Base-by-base conservation (phyloP, 2,113 vertebrate species). In the zebrafish (Danio rerio) region DNA sequence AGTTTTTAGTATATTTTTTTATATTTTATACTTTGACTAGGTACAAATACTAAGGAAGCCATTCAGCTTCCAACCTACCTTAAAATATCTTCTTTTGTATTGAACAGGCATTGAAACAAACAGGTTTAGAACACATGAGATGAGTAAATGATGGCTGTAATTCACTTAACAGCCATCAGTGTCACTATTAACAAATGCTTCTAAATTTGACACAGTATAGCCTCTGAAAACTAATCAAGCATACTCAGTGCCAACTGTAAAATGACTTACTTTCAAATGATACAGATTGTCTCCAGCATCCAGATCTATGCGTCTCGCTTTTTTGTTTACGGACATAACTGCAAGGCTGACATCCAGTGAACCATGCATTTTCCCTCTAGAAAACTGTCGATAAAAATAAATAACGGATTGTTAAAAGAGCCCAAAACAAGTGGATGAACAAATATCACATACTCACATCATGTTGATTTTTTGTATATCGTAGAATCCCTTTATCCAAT, bases 271-370 rank as follows among this genome's bases (percentile, higher is more conserved):
- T 96, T 96, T 97, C 68, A 99, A 92, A 90, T 99, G 97, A 90
- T 96, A 98, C 55, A 98, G 95, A 88, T 94, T 97, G 88, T 99
- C 95, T 87, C 97, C 97, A 0, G 96, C 95, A 83, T 99, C 97
- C 84, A 98, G 92, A 85, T 98, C 97, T 0, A 98, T 95, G 62
- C 96, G 93, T 84, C 96, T 95, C 0, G 96, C 94, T 87, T 96
- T 98, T 91, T 94, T 97, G 89, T 99, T 99, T 90, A 98, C 87
- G 13, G 97, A 98, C 96, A 98, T 96, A 83, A 98, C 97, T 0
- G 97, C 95, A 5, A 95, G 88, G 56, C 97, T 95, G 90, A 98
- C 89, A 0, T 98, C 95, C 9, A 98, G 91, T 71, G 96, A 95
- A 0, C 97, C 97, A 0, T 95, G 96, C 21, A 98, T 93, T 76